Evolutionary conservation across 1,140 invertebrate species (phyloP), one percentile per base, ranked within the genome.

Genomic region (Manduca sexta): DNA sequence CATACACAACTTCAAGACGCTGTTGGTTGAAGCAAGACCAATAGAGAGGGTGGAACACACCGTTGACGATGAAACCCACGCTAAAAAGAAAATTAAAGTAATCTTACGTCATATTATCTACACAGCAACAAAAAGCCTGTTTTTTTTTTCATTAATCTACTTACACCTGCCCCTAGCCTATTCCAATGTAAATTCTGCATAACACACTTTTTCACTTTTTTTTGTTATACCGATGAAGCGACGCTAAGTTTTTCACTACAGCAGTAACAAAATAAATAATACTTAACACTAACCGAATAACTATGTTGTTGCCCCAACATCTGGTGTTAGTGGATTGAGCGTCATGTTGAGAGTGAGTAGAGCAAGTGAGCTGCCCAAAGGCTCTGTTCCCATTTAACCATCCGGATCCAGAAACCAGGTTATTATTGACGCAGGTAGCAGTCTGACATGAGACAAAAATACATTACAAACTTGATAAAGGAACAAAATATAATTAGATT

Each of bases 1-100:
- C 73, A 31, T 83, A 85, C 3, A 85, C 30, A n/a, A 85, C 79
- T 56, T 83, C 79, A 37, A 85, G 37, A 5, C 78, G 66, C 8
- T 51, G 56, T 34, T 52, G 61, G 54, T 85, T 66, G 43, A 81
- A 85, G 64, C 82, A 85, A 1, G 79, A 83, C 59, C 66, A 69
- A 50, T 73, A 85, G 10, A 63, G 39, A 1, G 76, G 62, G 40
- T 82, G 57, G 47, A 83, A 75, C 0, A 71, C 59, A 30, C 66
- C 62, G 50, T 79, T 62, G 0, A 83, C 77, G 26, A 55, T 68
- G 33, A 78, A 83, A 8, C 81, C 81, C 13, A 74, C 57, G 12
- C 81, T 82, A 47, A 30, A 63, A 69, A 29, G 12, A 57, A 34
- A 35, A 35, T 5, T n/a, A 52, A 26, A 0, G 8, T 26, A 14